Base-by-base conservation (phyloP, 2,113 vertebrate species). In the Xenopus borealis region DNA sequence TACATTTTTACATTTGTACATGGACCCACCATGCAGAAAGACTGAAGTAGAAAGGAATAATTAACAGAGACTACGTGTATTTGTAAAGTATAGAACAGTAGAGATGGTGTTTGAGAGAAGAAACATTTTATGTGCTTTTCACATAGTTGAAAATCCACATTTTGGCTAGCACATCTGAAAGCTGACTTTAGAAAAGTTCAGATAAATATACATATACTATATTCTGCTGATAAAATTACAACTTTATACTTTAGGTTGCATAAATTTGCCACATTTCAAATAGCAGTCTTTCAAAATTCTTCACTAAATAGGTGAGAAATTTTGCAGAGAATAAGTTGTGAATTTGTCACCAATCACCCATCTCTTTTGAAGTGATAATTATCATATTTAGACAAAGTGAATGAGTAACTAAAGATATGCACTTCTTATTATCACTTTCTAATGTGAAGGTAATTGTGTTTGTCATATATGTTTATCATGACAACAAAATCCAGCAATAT, bases 301-400 rank as follows among this genome's bases (percentile, higher is more conserved):
- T 58, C n/a, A 74, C 81, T 76, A 23, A 74, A 59, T 66, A 83
- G 50, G 75, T 77, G 69, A 83, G 47, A 88, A 83, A 78, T 83
- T 18, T 72, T 82, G 50, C 76, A 83, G 18, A 81, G 77, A 84
- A 80, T 58, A 62, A 83, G 75, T 27, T 68, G 59, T 70, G 23
- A 44, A 57, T 81, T 84, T 84, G 63, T 62, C 19, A 81, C 17
- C 12, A 77, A 17, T 16, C 50, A 71, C 59, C 74, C 44, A 66
- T 66, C 72, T 78, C 14, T 27, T 14, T 76, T 73, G 78, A 86
- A 86, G 72, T 80, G 84, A 79, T 81, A 85, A 83, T 83, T 83
- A 81, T 77, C 81, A 55, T 78, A 86, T 83, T 82, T 78, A 68
- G 81, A 82, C 3, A 72, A 81, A 72, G 69, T 23, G 16, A 1